Conservation (phyloP, 1,140 invertebrate species). For the Drosophila bifasciata region DNA sequence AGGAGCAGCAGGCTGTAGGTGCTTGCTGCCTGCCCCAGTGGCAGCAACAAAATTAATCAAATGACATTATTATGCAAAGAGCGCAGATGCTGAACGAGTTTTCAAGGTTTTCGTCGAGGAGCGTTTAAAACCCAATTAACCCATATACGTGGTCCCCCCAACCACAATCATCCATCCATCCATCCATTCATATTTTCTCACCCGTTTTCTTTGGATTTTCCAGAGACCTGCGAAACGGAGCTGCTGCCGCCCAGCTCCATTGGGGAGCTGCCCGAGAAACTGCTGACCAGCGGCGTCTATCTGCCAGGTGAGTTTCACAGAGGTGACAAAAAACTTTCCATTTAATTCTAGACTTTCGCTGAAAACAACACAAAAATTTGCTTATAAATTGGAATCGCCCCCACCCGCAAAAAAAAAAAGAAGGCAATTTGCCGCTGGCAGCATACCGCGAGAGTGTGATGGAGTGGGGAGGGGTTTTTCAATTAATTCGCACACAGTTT, state of each 20-base stretch:
- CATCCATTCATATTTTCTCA: slow-evolving; percentile 16
- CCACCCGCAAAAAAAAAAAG: slow-evolving; percentile 12
- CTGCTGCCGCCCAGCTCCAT: slow-evolving; percentile 84
- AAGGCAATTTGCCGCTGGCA: slow-evolving; percentile 57
- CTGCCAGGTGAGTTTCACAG: slow-evolving; percentile 85
- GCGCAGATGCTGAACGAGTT: slow-evolving; percentile 66
- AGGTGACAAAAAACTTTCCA: slow-evolving; percentile 66
- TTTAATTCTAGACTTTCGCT: slow-evolving; percentile 82
- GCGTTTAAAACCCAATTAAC: slow-evolving; percentile 80
- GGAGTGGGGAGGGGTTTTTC: slow-evolving; percentile 48
- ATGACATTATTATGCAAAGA: slow-evolving; percentile 76
- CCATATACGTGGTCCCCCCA: slow-evolving; percentile 44
- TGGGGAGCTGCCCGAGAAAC: slow-evolving; percentile 85
- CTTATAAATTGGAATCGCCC: slow-evolving; percentile 73
- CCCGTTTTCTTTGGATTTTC: slow-evolving; percentile 9
- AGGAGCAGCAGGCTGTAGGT: background rate
- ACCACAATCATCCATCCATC: background rate
- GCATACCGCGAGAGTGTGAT: slow-evolving; percentile 26
- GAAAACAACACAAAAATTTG: slow-evolving; percentile 49
- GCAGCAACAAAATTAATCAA: slow-evolving; percentile 73
- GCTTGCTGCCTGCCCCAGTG: slow-evolving; percentile 17
- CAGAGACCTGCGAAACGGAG: slow-evolving; percentile 61
- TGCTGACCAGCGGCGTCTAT: slow-evolving; percentile 86
- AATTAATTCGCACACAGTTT: slow-evolving; percentile 78
- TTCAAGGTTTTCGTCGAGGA: slow-evolving; percentile 68